Base-by-base conservation (phyloP, 2,797 vertebrate species). In the Arrhamphus sclerolepis region DNA sequence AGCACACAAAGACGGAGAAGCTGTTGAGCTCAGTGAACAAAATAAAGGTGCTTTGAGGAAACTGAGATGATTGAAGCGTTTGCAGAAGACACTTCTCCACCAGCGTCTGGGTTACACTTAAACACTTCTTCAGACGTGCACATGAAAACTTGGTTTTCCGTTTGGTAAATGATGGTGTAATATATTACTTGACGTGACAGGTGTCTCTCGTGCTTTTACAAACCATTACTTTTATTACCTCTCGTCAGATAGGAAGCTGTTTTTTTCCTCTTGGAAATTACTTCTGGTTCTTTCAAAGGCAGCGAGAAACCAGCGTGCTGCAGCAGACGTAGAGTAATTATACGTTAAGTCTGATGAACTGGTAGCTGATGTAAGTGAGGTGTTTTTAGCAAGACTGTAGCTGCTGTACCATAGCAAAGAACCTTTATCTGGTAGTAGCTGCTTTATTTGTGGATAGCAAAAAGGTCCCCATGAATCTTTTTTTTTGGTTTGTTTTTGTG, bases 61-160 rank as follows among this genome's bases (percentile, higher is more conserved):
- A 71, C 21, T 5, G 70, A 78, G 71, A 79, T 72, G 80, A 88
- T 88, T 75, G 82, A 82, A 84, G 74, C 8, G 38, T 70, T 64
- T 67, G 77, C n/a, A n/a, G 58, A 51, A 61, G 64, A 71, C 79
- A n/a, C n/a, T n/a, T n/a, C n/a, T n/a, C n/a, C n/a, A n/a, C n/a
- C n/a, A n/a, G n/a, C n/a, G 38, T 69, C 66, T 60, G 26, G 1
- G 24, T 51, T 26, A 17, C 19, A 46, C 57, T 66, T 71, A 44
- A 59, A 80, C 72, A 72, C 50, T 66, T 52, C 46, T 31, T 20
- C 62, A 43, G 51, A 56, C 29, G 7, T 10, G 22, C 55, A 39
- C 46, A 17, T 54, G 44, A 55, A 44, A 80, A 55, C 42, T 63
- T 73, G 7, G 1, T 21, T 82, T 42, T 47, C 38, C 44, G 55